Base-by-base conservation (phyloP, 37 sponge, comb jelly and placozoan genomes). In the Sycon ciliatum region DNA sequence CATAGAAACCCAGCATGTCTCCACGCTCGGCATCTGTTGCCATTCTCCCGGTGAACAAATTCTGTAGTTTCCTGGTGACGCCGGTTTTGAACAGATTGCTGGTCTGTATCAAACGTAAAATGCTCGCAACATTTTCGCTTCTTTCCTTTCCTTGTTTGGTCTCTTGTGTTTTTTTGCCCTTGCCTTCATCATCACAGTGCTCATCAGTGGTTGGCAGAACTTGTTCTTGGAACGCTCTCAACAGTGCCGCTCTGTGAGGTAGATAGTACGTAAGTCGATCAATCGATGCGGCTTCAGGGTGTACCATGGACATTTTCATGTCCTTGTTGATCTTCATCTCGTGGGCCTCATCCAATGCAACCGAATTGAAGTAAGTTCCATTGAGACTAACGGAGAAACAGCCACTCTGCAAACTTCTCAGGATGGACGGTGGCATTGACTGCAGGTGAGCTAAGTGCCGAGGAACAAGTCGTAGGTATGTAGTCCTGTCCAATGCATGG, bases 261-360 rank as follows among this genome's bases (percentile, higher is more conserved):
- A n/a, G n/a, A n/a, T n/a, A n/a, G n/a, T n/a, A n/a, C n/a, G n/a
- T n/a, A n/a, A n/a, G n/a, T n/a, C n/a, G n/a, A n/a, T n/a, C n/a
- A n/a, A n/a, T n/a, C n/a, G n/a, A n/a, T n/a, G n/a, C n/a, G n/a
- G 78, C 63, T 33, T 37, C 27, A 16, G 77, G 68, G 22, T 39
- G 35, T 3, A 40, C 27, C 26, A 76, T 57, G 2, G 68, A 56
- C 28, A 32, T 39, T 32, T 68, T 78, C 40, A 57, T 57, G 13
- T 36, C 42, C 32, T 57, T 78, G 38, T 69, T 78, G 29, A 76
- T 76, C 23, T 37, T 60, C 77, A 76, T 76, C 60, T 76, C 77
- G 22, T 76, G 78, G 36, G 78, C 78, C 38, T 78, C 78, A 56
- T 78, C 78, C 34, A 78, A 37, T 24, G 35, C 78, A 0, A 78